Evolutionary conservation across 1,140 invertebrate genomes (phyloP).

Genomic region (Galleria mellonella): DNA sequence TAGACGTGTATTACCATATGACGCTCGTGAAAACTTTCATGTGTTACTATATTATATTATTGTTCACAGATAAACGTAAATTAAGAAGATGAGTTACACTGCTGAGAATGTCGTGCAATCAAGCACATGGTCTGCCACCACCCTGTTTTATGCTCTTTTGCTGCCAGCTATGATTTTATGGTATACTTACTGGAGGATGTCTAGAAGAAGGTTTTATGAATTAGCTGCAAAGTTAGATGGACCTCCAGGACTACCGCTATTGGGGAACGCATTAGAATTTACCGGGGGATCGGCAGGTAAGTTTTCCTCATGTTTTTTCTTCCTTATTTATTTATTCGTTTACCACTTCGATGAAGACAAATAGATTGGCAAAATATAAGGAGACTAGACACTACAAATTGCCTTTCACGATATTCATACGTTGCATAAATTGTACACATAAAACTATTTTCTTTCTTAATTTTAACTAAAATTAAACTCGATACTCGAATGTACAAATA

Average conservation of each 20-base stretch:
- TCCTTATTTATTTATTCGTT: background rate
- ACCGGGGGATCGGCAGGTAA: conserved; percentile 79
- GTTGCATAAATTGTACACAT: too few species aligned
- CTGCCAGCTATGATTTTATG: conserved; percentile 80
- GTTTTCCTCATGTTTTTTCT: conserved; percentile 3
- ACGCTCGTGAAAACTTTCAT: too few species aligned
- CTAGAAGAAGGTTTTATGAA: conserved; percentile 80
- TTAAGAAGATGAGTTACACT: conserved; percentile 45
- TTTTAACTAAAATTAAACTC: too few species aligned
- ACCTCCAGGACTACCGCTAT: conserved; percentile 78
- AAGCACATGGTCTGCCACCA: conserved; percentile 69
- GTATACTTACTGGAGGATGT: conserved; percentile 83
- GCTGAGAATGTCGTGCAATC: conserved; percentile 40
- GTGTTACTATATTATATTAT: too few species aligned
- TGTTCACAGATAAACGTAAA: background rate
- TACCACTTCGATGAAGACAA: too few species aligned
- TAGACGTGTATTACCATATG: too few species aligned
- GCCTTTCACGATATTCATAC: too few species aligned
- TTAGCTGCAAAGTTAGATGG: conserved; percentile 82
- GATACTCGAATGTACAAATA: too few species aligned
- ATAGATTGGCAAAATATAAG: background rate
- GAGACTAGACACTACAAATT: too few species aligned
- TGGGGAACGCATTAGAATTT: conserved; percentile 84
- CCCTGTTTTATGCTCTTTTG: conserved; percentile 80
- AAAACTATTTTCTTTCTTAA: too few species aligned